Evolutionary conservation across 2,797 vertebrate genomes (phyloP), one percentile per base, ranked within the genome.

Genomic region (Dryobates pubescens): DNA sequence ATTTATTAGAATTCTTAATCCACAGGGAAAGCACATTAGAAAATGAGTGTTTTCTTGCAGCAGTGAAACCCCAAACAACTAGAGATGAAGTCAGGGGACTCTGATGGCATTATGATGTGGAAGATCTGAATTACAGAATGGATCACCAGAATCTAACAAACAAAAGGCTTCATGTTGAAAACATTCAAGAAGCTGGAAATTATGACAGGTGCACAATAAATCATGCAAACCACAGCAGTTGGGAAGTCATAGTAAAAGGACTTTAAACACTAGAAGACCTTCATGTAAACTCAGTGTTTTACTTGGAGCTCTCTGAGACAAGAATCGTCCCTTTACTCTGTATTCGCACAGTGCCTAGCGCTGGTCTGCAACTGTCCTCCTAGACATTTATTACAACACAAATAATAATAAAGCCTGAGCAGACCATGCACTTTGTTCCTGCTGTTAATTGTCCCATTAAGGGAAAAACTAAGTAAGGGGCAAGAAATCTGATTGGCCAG

Each of bases 381-480:
- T 63, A 59, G 4, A 65, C 82, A 84, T 92, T 96, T 94, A 94
- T 92, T 95, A 73, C 78, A 90, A 85, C 88, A 95, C 92, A 95
- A 94, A 93, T 92, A 96, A 93, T 83, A 95, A 96, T 91, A 91
- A 94, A 94, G 91, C 73, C 83, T 62, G 83, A 94, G 93, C 95
- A 94, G 93, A 92, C 91, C 92, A 65, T 45, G 92, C 92, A 95
- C 92, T 95, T 95, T 90, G 89, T 92, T 95, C 93, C 95, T 95
- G 94, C 94, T 95, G 94, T 94, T 95, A 95, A 96, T 95, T 95
- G 92, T 89, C 93, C 91, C 91, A 94, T 95, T 95, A 96, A 95
- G 93, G 89, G 88, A 95, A 92, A 94, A 96, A 93, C 57, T 10
- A 95, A 88, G 93, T 53, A 88, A 95, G 95, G 95, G 93, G 83